Percentiles rank a stretch among this genome's conserved stretches.
phyloP scores from a whole-genome alignment of 2,888 invertebrate species.

The Euplagia quadripunctaria region DNA sequence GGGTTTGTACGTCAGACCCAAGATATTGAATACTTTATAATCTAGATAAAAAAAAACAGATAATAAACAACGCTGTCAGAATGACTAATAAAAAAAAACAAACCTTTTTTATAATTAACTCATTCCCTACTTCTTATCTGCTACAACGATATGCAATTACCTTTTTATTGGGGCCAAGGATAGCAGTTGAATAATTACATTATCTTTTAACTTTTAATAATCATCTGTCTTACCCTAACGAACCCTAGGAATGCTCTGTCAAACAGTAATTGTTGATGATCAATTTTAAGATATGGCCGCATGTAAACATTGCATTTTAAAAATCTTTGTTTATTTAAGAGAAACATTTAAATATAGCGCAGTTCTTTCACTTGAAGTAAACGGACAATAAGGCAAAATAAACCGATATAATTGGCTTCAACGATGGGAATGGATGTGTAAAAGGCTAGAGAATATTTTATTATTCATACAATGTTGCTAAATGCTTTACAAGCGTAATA shows the following conservation, averaged over 20 bases:
- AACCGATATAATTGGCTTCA: constrained; percentile 36
- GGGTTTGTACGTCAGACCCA: too few species aligned
- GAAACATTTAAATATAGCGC: constrained; percentile 17
- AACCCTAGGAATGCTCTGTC: constrained; percentile 19
- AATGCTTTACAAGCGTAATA: constrained; percentile 21
- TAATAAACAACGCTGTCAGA: constrained; percentile 1
- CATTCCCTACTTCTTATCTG: constrained; percentile 31
- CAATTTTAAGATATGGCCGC: constrained; percentile 38
- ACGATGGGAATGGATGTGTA: constrained; percentile 34
- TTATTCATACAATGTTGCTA: constrained; percentile 37
- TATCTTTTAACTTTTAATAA: constrained; percentile 36
- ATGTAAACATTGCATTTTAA: constrained; percentile 28
- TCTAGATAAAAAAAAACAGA: not conserved
- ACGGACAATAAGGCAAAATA: constrained; percentile 11
- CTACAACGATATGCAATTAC: constrained; percentile 38
- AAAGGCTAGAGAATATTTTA: constrained; percentile 22
- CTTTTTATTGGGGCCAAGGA: constrained; percentile 40
- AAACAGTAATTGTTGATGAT: constrained; percentile 35
- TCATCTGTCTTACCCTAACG: constrained; percentile 21
- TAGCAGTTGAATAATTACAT: constrained; percentile 37
- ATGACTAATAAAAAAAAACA: not conserved
- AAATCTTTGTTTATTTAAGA: constrained; percentile 20
- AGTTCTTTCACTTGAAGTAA: not conserved
- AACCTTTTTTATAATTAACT: constrained; percentile 2
- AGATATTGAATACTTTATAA: not conserved